Percentiles rank a stretch among this genome's conserved stretches.
These are phyloP conservation scores for Agelastica alni DNA, from an alignment of 2,888 invertebrate genomes.

Conservation along the genomic window DNA sequence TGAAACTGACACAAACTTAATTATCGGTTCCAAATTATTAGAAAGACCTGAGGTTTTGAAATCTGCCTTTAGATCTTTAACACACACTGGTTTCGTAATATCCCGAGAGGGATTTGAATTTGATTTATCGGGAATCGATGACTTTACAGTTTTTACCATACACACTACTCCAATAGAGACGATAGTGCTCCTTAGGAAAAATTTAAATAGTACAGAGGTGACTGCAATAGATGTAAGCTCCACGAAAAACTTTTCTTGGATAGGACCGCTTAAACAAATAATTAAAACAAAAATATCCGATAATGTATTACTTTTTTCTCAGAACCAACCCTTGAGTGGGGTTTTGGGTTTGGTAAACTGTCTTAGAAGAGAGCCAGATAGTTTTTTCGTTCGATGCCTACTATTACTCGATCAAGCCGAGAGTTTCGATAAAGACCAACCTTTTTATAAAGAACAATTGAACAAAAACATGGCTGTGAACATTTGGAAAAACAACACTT, in stretches of 20 bases:
- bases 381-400: constrained; percentile 55
- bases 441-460: constrained; percentile 68
- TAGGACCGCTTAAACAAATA: constrained; percentile 56
- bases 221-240: constrained; percentile 58
- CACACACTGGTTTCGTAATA: constrained; percentile 65
- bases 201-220: constrained; percentile 33
- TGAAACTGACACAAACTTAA: constrained; percentile 42
- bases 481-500: constrained; percentile 66
- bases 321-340: constrained; percentile 74
- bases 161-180: constrained; percentile 60
- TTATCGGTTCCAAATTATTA: constrained; percentile 55
- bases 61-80: constrained; percentile 34
- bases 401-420: constrained; percentile 66
- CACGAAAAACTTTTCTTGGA: constrained; percentile 53
- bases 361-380: constrained; percentile 65
- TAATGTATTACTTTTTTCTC: constrained; percentile 64
- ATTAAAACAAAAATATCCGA: constrained; percentile 55
- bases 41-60: constrained; percentile 48
- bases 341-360: constrained; percentile 78
- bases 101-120: constrained; percentile 63
- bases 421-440: constrained; percentile 61
- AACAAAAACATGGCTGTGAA: constrained; percentile 79
- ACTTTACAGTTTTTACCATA: constrained; percentile 54
- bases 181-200: constrained; percentile 61
- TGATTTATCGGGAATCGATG: constrained; percentile 38